Conservation (phyloP, 2,888 invertebrate species). For the Oligia fasciuncula region DNA sequence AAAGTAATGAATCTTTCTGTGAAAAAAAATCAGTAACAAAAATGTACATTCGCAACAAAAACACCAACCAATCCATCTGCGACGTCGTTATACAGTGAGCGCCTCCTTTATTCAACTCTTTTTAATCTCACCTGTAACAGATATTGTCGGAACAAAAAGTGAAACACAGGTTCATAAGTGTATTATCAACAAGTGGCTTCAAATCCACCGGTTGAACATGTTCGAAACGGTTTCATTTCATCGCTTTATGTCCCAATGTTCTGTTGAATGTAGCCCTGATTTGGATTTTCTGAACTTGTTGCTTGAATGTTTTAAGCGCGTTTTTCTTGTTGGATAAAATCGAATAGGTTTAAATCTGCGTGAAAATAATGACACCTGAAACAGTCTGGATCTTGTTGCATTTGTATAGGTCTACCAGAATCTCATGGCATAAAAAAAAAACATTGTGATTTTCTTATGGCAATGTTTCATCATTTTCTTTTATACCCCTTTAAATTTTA, state of each 20-base stretch:
- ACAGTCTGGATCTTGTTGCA: background rate
- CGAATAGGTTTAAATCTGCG: background rate
- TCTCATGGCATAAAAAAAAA: no score
- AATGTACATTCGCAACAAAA: no score
- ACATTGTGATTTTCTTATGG: no score
- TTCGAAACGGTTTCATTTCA: slow-evolving; percentile 27
- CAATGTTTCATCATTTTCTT: no score
- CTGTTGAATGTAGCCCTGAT: slow-evolving; percentile 22
- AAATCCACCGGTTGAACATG: slow-evolving; percentile 47
- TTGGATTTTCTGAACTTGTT: slow-evolving; percentile 29
- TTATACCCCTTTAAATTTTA: no score
- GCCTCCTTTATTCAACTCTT: background rate
- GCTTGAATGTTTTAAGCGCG: background rate
- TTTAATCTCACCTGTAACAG: slow-evolving; percentile 34
- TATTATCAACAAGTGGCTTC: slow-evolving; percentile 44
- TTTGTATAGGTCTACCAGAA: background rate
- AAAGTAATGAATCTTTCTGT: background rate
- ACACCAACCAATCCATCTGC: no score
- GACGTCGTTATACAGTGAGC: background rate
- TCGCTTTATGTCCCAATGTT: slow-evolving; percentile 23
- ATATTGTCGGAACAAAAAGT: slow-evolving; percentile 23
- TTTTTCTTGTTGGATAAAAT: background rate
- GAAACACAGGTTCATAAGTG: slow-evolving; percentile 23
- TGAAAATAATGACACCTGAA: background rate
- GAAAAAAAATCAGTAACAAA: no score